Evolutionary conservation across 2,113 vertebrate species (phyloP), one percentile per base, ranked within the genome.

Genomic region (Neomonachus schauinslandi): DNA sequence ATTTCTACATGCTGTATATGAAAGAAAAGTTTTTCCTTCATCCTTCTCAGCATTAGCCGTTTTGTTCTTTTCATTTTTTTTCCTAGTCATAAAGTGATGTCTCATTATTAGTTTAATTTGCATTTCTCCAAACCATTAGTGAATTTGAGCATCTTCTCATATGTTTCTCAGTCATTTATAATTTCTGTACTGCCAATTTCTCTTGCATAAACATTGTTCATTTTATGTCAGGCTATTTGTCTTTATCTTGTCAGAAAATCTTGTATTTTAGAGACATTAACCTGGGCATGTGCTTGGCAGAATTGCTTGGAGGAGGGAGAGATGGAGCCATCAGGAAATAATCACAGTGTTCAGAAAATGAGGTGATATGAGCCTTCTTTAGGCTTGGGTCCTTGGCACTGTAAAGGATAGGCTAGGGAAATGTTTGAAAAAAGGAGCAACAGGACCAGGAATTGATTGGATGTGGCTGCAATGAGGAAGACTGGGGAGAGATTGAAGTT

Each of bases 211-310:
- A 63, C 89, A 92, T 80, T 89, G 57, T 83, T 94, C 33, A 53
- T 81, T 95, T 93, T 93, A 49, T 86, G 1, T 69, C 53, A 39
- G 8, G 19, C 12, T 96, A 83, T 89, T 53, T 90, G 21, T 71
- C 49, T 97, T 95, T 90, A 63, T 98, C 24, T 96, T 88, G 46
- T 86, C 69, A 65, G 59, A 88, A 89, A 90, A 46, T 65, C 33
- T 92, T 93, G 10, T 71, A 16, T 88, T 88, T 95, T 85, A 94
- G 36, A 88, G 42, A 79, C 42, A 89, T 97, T 91, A 91, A 91
- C 91, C 76, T 94, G 19, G 36, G 12, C 24, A 72, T 85, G 28
- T 63, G 9, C 14, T 92, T 87, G 71, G 81, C 87, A 90, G 85
- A 84, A 80, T 42, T 39, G 46, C 49, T 36, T 74, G n/a, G 67